These are phyloP conservation scores for Hoplodrina ambigua DNA, from an alignment of 2,888 invertebrate genomes.

Conservation along the genomic window DNA sequence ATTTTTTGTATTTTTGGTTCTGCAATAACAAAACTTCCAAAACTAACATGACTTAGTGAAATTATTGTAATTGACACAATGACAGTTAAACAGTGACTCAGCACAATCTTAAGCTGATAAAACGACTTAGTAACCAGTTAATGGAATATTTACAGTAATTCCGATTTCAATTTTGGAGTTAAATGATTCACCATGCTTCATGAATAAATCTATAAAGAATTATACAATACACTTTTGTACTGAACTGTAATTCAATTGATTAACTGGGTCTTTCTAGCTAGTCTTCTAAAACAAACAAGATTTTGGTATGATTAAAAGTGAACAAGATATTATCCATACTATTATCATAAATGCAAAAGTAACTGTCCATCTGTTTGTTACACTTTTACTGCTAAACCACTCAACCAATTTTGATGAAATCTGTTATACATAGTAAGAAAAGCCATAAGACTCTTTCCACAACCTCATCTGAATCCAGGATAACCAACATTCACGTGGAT, in stretches of 20 bases:
- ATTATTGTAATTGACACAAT: neutral
- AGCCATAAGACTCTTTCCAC: too few relatives aligned
- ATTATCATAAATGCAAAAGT: too few relatives aligned
- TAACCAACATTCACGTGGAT: too few relatives aligned
- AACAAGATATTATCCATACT: too few relatives aligned
- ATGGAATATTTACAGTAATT: neutral
- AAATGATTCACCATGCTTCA: neutral
- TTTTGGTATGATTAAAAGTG: too few relatives aligned
- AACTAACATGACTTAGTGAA: neutral
- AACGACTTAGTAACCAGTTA: slow-evolving; percentile 2
- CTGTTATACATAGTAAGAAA: too few relatives aligned
- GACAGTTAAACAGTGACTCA: neutral
- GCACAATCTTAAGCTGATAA: neutral
- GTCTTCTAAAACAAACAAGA: neutral
- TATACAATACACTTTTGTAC: neutral
- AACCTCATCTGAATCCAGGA: too few relatives aligned
- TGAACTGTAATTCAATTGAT: neutral
- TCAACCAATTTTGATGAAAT: too few relatives aligned
- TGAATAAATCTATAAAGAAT: slow-evolving; percentile 7
- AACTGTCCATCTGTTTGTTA: too few relatives aligned
- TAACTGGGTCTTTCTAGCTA: neutral
- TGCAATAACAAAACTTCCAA: neutral
- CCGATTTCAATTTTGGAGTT: neutral
- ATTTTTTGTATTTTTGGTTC: neutral
- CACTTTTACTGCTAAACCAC: too few relatives aligned